A percentile compares a stretch with the other conserved stretches of the same genome.
phyloP scores from a whole-genome alignment of 2,797 vertebrate genomes.

The Bradypus variegatus region DNA sequence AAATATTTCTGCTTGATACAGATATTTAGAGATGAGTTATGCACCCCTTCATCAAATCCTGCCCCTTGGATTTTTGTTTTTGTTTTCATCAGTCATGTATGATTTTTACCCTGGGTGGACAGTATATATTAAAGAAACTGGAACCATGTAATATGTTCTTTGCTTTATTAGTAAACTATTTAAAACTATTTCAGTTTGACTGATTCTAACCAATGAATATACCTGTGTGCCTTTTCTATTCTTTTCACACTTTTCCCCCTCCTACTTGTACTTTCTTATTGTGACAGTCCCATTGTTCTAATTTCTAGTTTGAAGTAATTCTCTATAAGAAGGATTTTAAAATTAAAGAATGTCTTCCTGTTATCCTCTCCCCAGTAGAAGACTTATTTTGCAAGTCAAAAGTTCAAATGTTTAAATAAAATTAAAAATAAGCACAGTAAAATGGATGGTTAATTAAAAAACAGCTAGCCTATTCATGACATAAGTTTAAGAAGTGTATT shows the following conservation, averaged over 20 bases:
- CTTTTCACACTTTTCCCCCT: background rate
- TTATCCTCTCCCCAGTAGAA: background rate
- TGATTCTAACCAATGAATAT: background rate
- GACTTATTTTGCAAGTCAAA: constrained; percentile 14
- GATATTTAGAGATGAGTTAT: background rate
- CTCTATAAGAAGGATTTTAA: background rate
- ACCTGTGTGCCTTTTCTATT: background rate
- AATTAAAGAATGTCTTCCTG: background rate
- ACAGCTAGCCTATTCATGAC: background rate
- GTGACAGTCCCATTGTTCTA: constrained; percentile 8
- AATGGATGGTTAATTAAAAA: background rate
- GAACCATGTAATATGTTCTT: background rate
- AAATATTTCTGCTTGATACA: background rate
- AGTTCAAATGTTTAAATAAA: background rate
- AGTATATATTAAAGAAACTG: background rate
- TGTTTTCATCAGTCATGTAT: background rate
- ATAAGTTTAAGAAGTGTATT: background rate
- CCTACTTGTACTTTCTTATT: background rate
- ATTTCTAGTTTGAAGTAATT: background rate
- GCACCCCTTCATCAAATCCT: background rate
- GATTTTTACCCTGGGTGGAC: background rate
- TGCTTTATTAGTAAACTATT: background rate
- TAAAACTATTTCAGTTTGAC: background rate
- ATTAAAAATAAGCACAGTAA: constrained; percentile 22
- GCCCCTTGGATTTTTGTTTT: background rate